A percentile compares a stretch with the other conserved stretches of the same genome.
phyloP scores from a whole-genome alignment of 1,140 invertebrate genomes.

The Camponotus floridanus region DNA sequence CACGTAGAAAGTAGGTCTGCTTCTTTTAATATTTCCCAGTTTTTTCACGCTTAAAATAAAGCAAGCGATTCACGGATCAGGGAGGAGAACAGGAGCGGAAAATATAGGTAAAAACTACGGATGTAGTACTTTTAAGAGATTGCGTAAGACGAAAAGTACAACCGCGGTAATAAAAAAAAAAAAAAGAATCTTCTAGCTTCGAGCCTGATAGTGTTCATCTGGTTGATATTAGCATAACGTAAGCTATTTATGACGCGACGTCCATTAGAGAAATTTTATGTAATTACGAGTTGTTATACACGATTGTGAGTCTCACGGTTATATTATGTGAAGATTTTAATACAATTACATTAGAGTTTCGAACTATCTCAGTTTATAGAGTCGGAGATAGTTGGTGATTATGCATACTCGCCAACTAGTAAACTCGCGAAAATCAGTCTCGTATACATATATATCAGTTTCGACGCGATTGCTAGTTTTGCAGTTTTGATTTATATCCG shows the following conservation, averaged over 20 bases:
- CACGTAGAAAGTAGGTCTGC: constrained; percentile 30
- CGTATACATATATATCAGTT: neutral
- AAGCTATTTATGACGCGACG: constrained; percentile 9
- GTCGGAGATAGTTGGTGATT: neutral
- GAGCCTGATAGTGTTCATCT: neutral
- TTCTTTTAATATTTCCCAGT: neutral
- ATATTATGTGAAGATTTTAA: neutral
- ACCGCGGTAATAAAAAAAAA: neutral
- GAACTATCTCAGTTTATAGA: neutral
- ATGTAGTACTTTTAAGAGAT: neutral
- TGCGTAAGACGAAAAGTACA: neutral
- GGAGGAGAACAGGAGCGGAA: neutral
- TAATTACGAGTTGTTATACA: constrained; percentile 3
- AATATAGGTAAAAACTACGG: neutral
- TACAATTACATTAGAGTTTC: neutral
- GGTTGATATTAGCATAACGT: neutral
- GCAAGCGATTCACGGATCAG: neutral
- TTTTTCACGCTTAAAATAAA: constrained; percentile 33
- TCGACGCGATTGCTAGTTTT: neutral
- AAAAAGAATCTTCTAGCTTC: neutral
- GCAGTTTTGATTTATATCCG: neutral
- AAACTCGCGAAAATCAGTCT: constrained; percentile 15
- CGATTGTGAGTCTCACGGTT: neutral
- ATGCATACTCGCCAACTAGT: neutral
- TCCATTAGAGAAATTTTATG: neutral